Percentiles rank a stretch among this genome's conserved stretches.
Conservation (phyloP, 2,113 vertebrate genomes). For the Oncorhynchus gorbuscha region DNA sequence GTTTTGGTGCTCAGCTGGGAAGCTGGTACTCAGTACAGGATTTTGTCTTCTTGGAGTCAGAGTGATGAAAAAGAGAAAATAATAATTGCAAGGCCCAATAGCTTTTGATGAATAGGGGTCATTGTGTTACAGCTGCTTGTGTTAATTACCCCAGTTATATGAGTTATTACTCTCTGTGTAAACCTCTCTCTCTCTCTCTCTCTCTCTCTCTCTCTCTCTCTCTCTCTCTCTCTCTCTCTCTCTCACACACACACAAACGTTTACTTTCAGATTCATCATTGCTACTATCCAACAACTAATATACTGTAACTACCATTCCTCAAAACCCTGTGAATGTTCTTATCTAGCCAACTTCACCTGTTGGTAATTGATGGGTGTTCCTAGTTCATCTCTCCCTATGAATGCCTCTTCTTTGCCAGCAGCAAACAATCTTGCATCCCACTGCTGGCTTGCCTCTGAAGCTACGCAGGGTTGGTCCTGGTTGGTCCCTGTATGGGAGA, state of each 20-base stretch:
- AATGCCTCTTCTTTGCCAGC: no score
- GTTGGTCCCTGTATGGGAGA: no score
- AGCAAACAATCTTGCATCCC: no score
- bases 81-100: constrained; percentile 44
- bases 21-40: background rate
- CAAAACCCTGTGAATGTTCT: constrained; percentile 21
- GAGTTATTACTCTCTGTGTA: constrained; percentile 69
- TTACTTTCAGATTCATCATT: constrained; percentile 65
- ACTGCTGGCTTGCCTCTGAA: no score
- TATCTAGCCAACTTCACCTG: constrained; percentile 4
- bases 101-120: constrained; percentile 72
- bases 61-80: no score
- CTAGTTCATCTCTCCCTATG: constrained; percentile 28
- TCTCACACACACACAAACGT: constrained; percentile 38
- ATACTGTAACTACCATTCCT: constrained; percentile 34
- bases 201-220: no score
- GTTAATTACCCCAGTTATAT: constrained; percentile 72
- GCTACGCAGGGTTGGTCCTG: no score
- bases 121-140: constrained; percentile 70
- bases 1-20: background rate
- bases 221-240: constrained; percentile 28
- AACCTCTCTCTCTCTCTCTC: constrained; percentile 39
- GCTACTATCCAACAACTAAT: constrained; percentile 40
- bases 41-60: background rate
- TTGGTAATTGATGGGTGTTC: constrained; percentile 24